phyloP scores from a whole-genome alignment of 1,140 invertebrate genomes.

The Lordiphosa collinella region DNA sequence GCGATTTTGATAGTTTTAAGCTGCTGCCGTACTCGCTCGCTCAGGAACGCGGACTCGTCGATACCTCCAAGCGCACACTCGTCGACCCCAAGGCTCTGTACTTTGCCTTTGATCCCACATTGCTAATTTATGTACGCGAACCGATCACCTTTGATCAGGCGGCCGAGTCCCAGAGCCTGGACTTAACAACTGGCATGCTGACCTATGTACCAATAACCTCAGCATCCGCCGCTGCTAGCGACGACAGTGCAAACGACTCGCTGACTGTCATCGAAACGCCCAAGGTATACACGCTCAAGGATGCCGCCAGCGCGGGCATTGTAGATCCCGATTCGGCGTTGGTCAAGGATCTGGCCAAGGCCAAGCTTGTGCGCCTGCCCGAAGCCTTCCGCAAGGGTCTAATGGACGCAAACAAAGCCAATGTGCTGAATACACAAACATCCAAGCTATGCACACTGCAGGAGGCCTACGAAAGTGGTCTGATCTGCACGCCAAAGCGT shows the following conservation, averaged over 20 bases:
- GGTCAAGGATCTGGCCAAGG: constrained; percentile 91
- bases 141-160: constrained; percentile 89
- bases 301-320: constrained; percentile 89
- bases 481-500: constrained; percentile 87
- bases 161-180: constrained; percentile 86
- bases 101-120: constrained; percentile 87
- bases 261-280: constrained; percentile 52
- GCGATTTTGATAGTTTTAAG: constrained; percentile 86
- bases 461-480: constrained; percentile 87
- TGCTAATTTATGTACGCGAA: constrained; percentile 85
- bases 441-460: constrained; percentile 88
- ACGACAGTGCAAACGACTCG: constrained; percentile 56
- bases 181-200: constrained; percentile 87
- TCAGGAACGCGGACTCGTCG: constrained; percentile 86
- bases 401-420: constrained; percentile 92
- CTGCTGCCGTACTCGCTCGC: constrained; percentile 87
- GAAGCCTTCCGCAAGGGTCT: constrained; percentile 92
- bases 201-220: constrained; percentile 84
- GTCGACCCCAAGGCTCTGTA: constrained; percentile 83
- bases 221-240: constrained; percentile 16
- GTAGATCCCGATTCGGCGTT: constrained; percentile 93
- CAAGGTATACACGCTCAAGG: constrained; percentile 88
- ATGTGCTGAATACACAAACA: constrained; percentile 89
- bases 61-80: constrained; percentile 83
- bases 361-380: constrained; percentile 89